Evolutionary conservation across 2,113 vertebrate genomes (phyloP), one percentile per base, ranked within the genome.

Genomic region (Phrynosoma blainvillii): DNA sequence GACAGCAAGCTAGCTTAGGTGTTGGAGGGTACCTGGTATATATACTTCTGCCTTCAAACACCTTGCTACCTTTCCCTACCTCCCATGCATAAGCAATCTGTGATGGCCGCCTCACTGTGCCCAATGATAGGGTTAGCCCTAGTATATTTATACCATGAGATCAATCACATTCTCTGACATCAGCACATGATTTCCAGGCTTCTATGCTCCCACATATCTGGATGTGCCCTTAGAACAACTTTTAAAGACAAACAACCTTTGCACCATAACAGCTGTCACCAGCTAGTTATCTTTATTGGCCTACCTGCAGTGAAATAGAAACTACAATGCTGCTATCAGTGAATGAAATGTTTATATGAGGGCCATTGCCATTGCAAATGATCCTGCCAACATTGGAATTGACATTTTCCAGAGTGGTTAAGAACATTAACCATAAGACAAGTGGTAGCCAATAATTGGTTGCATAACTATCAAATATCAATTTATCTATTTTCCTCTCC

Each of bases 221-320:
- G 20, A 65, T 65, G 56, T 62, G n/a, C 52, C 20, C 79, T 65
- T 23, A 65, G 79, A 65, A 79, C n/a, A 56, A 2, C 54, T 79
- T n/a, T 79, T 6, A 47, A 47, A 1, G 8, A n/a, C 1, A 56
- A 42, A 27, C 10, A 36, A 66, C 30, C 16, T 27, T 1, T 62
- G 30, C 47, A 40, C 32, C 9, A 62, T 62, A 40, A 85, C 27
- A n/a, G 40, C 14, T 2, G 40, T 47, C 80, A 87, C 1, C 84
- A 36, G 78, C 88, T 81, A 93, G 88, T 32, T 79, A 92, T 95
- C 91, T 79, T 92, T 18, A 65, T 82, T 84, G 84, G 70, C 87
- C 59, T 90, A 89, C 80, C 87, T 90, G 84, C 88, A 91, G 91
- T 40, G 82, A 74, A 84, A 76, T 18, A 86, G 77, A 82, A 30